A percentile compares a stretch with the other conserved stretches of the same genome.
phyloP scores from a whole-genome alignment of 23 tunicate genomes.

The Trididemnum nubilum region DNA sequence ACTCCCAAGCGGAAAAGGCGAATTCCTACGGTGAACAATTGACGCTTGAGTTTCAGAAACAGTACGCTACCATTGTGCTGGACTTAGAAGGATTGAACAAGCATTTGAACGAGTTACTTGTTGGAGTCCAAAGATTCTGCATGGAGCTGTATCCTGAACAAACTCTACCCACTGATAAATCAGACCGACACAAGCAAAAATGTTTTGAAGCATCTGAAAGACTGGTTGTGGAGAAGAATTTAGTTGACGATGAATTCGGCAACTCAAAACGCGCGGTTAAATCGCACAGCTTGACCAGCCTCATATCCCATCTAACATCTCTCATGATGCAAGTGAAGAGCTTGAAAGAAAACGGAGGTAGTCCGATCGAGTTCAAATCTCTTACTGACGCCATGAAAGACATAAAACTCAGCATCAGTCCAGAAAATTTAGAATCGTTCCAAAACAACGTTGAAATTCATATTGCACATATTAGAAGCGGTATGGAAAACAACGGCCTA shows the following conservation, averaged over 20 bases:
- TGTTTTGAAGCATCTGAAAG: constrained; percentile 57
- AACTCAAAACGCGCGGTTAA: constrained; percentile 51
- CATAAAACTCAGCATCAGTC: constrained; percentile 50
- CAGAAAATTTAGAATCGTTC: constrained; percentile 67
- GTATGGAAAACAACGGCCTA: constrained; percentile 64
- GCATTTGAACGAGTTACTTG: constrained; percentile 65
- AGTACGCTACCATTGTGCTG: constrained; percentile 83
- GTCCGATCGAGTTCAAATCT: constrained; percentile 68
- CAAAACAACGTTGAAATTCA: constrained; percentile 90
- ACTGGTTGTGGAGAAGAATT: constrained; percentile 56
- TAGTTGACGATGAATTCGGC: constrained; percentile 28
- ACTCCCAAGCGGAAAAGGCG: constrained; percentile 86
- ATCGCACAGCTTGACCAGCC: constrained; percentile 53
- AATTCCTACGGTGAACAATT: constrained; percentile 78
- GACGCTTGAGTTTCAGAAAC: constrained; percentile 78
- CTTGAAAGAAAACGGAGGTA: constrained; percentile 69
- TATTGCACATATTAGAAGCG: constrained; percentile 83
- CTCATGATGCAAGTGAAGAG: constrained; percentile 81
- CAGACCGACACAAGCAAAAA: constrained; percentile 45
- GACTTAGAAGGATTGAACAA: constrained; percentile 75
- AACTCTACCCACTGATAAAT: constrained; percentile 63
- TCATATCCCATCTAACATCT: constrained; percentile 59
- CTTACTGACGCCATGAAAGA: constrained; percentile 74
- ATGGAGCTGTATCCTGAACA: constrained; percentile 84
- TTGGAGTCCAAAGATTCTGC: constrained; percentile 86